Evolutionary conservation across 2,797 vertebrate species (phyloP).

Genomic region (Bucorvus abyssinicus): DNA sequence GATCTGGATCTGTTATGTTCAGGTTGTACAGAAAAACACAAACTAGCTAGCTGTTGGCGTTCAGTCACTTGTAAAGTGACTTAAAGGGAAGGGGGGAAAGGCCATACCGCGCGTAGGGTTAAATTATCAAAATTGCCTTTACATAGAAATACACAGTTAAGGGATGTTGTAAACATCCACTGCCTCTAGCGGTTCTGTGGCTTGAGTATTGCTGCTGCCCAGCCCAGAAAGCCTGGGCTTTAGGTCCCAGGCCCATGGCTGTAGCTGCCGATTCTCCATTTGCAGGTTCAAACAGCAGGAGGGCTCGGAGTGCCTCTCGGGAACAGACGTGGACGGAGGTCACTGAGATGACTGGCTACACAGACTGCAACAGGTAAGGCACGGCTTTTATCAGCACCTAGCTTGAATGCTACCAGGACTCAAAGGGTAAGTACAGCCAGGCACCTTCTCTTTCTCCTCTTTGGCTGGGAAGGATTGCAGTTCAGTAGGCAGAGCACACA

Average conservation of each 20-base stretch:
- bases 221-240: not conserved
- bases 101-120: not conserved
- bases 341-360: accelerated
- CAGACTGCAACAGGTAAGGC: not conserved
- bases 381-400: not conserved
- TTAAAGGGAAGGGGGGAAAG: not conserved
- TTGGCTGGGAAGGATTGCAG: not conserved
- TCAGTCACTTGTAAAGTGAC: not conserved
- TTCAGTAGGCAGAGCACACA: not conserved
- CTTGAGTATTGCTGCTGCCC: not conserved
- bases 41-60: not conserved
- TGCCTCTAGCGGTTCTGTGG: not conserved
- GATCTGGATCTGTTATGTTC: not conserved
- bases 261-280: not conserved
- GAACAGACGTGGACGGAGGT: not conserved
- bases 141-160: not conserved
- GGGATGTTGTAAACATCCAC: not conserved
- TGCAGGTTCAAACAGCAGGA: not conserved
- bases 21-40: not conserved
- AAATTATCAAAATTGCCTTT: not conserved
- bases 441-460: not conserved
- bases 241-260: not conserved
- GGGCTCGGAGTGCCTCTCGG: not conserved
- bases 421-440: not conserved
- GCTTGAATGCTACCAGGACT: not conserved